These are phyloP conservation scores for Muscidifurax raptorellus DNA, from an alignment of 1,140 invertebrate species.

Conservation along the genomic window DNA sequence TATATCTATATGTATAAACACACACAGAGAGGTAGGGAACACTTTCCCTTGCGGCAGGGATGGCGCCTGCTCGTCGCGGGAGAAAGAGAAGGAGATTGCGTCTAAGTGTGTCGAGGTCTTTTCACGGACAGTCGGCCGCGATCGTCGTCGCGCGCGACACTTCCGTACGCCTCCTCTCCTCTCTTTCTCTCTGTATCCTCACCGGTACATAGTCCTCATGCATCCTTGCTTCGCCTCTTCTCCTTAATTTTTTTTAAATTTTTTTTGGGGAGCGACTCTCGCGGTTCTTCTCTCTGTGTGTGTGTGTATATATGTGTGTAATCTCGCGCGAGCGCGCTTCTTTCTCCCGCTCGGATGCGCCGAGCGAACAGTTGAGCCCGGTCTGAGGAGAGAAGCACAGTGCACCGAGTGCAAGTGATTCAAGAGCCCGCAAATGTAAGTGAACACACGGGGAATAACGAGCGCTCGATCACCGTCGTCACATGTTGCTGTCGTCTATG, in stretches of 20 bases:
- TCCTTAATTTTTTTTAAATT: background rate
- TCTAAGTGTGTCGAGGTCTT: conserved; percentile 76
- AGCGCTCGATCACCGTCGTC: background rate
- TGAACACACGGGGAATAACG: background rate
- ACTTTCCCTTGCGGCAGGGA: conserved; percentile 73
- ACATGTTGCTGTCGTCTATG: background rate
- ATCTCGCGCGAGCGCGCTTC: background rate
- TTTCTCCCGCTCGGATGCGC: background rate
- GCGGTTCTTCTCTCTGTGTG: conserved; percentile 4
- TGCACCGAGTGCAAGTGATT: background rate
- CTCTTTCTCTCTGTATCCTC: conserved; percentile 9
- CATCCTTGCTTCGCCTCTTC: background rate
- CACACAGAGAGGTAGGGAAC: conserved; percentile 63
- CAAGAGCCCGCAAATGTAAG: background rate
- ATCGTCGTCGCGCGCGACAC: conserved; percentile 64
- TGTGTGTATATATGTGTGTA: background rate
- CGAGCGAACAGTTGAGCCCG: conserved; percentile 4
- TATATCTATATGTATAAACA: background rate
- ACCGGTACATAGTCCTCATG: background rate
- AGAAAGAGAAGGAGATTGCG: conserved; percentile 55
- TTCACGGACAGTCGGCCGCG: conserved; percentile 73
- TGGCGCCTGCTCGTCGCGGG: conserved; percentile 59
- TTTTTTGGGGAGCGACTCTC: background rate
- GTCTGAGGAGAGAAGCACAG: conserved; percentile 8
- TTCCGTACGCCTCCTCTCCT: conserved; percentile 52